Evolutionary conservation across 2,888 invertebrate species (phyloP).

Genomic region (Standfussiana lucernea): DNA sequence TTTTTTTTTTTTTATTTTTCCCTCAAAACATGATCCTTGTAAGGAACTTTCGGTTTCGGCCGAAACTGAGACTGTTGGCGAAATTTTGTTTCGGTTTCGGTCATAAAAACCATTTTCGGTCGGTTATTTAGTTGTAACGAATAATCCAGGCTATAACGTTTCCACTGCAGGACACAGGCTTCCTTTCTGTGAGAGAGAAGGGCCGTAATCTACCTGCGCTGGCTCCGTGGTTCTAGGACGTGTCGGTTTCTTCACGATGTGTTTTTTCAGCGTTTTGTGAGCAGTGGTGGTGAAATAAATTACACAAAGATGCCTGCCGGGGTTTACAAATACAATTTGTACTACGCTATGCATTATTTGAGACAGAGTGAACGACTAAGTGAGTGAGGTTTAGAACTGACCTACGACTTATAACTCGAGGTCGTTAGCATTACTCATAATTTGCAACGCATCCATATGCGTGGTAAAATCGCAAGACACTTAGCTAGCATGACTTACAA

Average conservation of each 20-base stretch:
- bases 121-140: not conserved
- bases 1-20: no score
- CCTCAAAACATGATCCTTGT: no score
- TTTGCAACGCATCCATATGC: not conserved
- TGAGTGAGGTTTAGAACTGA: no score
- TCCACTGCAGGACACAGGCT: not conserved
- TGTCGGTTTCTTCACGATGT: not conserved
- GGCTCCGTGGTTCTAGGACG: not conserved
- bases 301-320: not conserved
- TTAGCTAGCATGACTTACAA: not conserved
- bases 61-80: no score
- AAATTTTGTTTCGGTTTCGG: no score
- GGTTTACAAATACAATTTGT: no score
- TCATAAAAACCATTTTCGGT: no score
- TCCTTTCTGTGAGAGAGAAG: not conserved
- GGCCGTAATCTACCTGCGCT: not conserved
- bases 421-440: not conserved
- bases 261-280: not conserved
- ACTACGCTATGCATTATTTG: no score
- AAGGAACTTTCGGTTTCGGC: no score
- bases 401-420: not conserved
- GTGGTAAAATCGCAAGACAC: not conserved
- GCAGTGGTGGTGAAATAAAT: not conserved
- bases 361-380: no score
- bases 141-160: not conserved